Evolutionary conservation across 1,140 invertebrate species (phyloP), one percentile per base, ranked within the genome.

Genomic region (Cherax quadricarinatus): DNA sequence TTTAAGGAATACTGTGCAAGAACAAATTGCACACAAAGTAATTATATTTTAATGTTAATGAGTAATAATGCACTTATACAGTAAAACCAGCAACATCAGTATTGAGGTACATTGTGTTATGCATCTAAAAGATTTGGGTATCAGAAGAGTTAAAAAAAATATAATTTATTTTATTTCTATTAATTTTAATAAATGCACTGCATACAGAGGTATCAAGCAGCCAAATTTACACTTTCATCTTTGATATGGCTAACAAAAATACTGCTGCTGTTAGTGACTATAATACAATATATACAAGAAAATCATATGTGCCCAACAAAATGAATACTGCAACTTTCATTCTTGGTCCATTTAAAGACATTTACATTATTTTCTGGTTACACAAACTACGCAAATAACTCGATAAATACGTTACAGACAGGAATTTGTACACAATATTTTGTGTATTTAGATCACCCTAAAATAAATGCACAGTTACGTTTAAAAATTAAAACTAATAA

Each of bases 251-350:
- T 81, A 81, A 81, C 81, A 83, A 83, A 83, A 83, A 83, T 83
- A 83, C 81, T 57, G 81, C 51, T 83, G 81, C 81, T 57, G 81
- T 57, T 83, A 49, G n/a, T 81, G 79, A 51, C 79, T 18, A 83
- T 57, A 51, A 81, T 81, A 81, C 80, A 57, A 53, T 83, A 83
- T 83, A 57, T 83, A 83, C 81, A 83, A 57, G 9, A 30, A 83
- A 83, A 83, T 83, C 48, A 81, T 53, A 83, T 83, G 81, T 83
- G 81, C 81, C 81, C 81, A 83, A 83, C 81, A 83, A 60, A 83
- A 24, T 57, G 10, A 83, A 83, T 57, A 83, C 57, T 53, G 80
- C 21, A 70, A 0, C 66, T 75, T 75, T 75, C 70, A 24, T 75
- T 75, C 70, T 75, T 75, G 70, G 70, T 75, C 70, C 70, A 75